These are phyloP conservation scores for Hyperoplus lanceolatus DNA, from an alignment of 2,797 vertebrate genomes.

Conservation along the genomic window DNA sequence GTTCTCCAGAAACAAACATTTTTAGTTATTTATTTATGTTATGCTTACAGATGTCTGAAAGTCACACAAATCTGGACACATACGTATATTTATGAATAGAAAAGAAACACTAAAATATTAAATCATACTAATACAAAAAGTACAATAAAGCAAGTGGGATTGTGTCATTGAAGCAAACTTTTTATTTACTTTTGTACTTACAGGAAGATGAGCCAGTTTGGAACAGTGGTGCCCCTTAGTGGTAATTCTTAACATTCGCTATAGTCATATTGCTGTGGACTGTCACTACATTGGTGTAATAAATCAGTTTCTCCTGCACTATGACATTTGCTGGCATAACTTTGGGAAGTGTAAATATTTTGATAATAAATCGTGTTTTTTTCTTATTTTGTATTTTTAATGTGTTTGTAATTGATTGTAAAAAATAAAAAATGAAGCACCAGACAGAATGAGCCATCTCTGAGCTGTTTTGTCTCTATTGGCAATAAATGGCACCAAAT, in stretches of 20 bases:
- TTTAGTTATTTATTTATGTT: constrained; percentile 46
- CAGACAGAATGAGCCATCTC: too few species aligned
- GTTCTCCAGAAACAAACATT: background rate
- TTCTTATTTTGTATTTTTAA: constrained; percentile 41
- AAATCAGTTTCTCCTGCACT: background rate
- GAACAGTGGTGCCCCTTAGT: background rate
- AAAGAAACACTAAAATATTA: background rate
- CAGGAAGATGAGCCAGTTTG: background rate
- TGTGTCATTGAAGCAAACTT: background rate
- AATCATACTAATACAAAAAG: background rate
- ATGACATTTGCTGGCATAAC: background rate
- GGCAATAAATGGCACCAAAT: too few species aligned
- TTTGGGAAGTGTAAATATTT: constrained; percentile 37
- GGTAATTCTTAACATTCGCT: background rate
- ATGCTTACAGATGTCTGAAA: background rate
- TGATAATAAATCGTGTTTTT: constrained; percentile 8
- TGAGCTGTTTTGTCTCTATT: too few species aligned
- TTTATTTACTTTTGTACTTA: background rate
- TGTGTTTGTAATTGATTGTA: constrained; percentile 21
- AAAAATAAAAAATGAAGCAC: background rate
- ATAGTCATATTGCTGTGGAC: background rate
- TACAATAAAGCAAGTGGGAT: background rate
- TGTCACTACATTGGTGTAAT: background rate
- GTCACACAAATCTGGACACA: background rate
- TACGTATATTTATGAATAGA: background rate